Evolutionary conservation across 2,888 invertebrate genomes (phyloP), one percentile per base, ranked within the genome.

Genomic region (Tinea pellionella): DNA sequence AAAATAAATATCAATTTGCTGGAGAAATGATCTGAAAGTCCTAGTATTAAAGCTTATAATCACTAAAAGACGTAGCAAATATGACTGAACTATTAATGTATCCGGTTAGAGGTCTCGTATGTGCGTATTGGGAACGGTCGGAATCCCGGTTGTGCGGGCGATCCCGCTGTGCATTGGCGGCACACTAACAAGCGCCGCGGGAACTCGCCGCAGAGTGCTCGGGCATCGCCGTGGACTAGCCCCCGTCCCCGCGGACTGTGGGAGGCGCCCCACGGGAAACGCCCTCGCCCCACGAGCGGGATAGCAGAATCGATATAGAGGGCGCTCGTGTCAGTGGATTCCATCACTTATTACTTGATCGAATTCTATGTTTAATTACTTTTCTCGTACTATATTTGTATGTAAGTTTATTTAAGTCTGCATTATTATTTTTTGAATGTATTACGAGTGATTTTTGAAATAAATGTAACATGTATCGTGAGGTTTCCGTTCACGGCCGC

Each of bases 171-270:
- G 88, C 74, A 83, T 88, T 86, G 81, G 83, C 80, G 82, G 82
- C 82, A 78, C 86, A 86, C 86, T 86, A 86, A 87, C 86, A 86
- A 84, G 87, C 84, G 85, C 81, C 85, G 81, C 84, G 85, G 86
- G 86, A 85, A 78, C 78, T 75, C 79, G 75, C 71, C 78, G 79
- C 80, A 73, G 79, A 83, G 84, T 81, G 32, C 87, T 78, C 79
- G 75, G 80, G 85, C 86, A 80, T 79, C 83, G 76, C 80, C 79
- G 88, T 80, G 84, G 84, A 84, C 80, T 82, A 83, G 82, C 77
- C 70, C 72, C 84, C 79, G 79, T 81, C 84, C 84, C 83, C 82
- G 84, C 84, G 81, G 81, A 79, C 83, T 80, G 82, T 75, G 84
- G 84, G 85, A 80, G 81, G 81, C 74, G 81, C 86, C 83, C 84